A percentile compares a stretch with the other conserved stretches of the same genome.
Conservation (phyloP, 2,797 vertebrate genomes). For the Mustela erminea region DNA sequence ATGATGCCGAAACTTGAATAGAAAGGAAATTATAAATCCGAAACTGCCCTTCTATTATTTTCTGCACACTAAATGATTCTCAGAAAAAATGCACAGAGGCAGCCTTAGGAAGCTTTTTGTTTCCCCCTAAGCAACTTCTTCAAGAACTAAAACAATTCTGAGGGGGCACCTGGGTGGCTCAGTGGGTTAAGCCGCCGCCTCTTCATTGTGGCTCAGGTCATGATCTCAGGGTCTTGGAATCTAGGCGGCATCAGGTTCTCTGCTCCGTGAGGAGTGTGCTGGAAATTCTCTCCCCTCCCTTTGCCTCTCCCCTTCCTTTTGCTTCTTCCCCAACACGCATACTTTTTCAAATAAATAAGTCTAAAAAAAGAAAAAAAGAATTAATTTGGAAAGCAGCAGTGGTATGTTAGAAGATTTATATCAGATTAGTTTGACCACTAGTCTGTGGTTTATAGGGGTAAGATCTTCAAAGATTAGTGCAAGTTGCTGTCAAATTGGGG, state of each 20-base stretch:
- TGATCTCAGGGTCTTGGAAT: not conserved
- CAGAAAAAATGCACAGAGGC: not conserved
- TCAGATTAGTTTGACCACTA: not conserved
- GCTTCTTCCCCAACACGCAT: not conserved
- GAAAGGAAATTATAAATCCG: constrained; percentile 15
- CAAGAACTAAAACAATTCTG: not conserved
- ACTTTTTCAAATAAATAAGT: not conserved
- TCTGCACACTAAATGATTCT: not conserved
- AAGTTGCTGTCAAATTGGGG: not conserved
- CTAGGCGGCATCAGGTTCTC: not conserved
- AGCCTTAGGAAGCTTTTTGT: not conserved
- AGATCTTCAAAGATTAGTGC: not conserved
- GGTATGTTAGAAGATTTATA: not conserved
- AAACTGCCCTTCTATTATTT: not conserved
- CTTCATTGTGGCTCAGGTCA: not conserved
- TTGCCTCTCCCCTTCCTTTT: not conserved
- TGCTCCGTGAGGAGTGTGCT: not conserved
- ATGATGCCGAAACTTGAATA: not conserved
- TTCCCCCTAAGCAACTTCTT: not conserved
- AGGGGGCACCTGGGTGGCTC: not conserved
- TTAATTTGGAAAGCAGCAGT: not conserved
- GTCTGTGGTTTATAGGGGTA: not conserved
- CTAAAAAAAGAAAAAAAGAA: not conserved
- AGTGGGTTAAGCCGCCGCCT: not conserved
- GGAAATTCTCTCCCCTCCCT: not conserved